These are phyloP conservation scores for Chesias legatella DNA, from an alignment of 2,888 invertebrate genomes.

Conservation along the genomic window DNA sequence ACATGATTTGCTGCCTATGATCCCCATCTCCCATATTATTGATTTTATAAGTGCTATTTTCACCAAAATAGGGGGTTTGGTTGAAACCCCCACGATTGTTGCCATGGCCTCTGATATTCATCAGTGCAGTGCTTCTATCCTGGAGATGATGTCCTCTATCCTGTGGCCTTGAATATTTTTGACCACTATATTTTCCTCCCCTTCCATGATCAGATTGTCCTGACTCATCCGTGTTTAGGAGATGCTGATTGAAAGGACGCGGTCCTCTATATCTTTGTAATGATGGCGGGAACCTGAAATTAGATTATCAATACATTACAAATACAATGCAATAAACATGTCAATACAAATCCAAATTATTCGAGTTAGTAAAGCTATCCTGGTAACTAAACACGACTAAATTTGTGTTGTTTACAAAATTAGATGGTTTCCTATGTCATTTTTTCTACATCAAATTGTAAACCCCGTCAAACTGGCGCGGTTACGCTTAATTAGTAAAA, in stretches of 20 bases:
- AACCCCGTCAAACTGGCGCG: constrained; percentile 41
- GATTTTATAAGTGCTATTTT: constrained; percentile 31
- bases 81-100: constrained; percentile 29
- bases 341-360: too few relatives aligned
- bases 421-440: background rate
- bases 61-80: constrained; percentile 16
- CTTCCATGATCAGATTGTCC: constrained; percentile 42
- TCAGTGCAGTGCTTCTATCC: constrained; percentile 28
- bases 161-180: constrained; percentile 34
- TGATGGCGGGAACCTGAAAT: constrained; percentile 58
- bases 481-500: constrained; percentile 37
- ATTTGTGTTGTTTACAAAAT: background rate
- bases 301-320: background rate
- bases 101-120: constrained; percentile 26
- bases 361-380: too few relatives aligned
- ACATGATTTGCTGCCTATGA: constrained; percentile 43
- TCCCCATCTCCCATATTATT: constrained; percentile 68
- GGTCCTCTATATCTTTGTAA: constrained; percentile 40
- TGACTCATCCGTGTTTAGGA: constrained; percentile 33
- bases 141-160: constrained; percentile 41
- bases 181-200: constrained; percentile 46
- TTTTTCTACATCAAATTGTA: background rate
- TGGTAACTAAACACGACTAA: too few relatives aligned
- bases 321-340: background rate
- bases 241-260: constrained; percentile 35